Percentiles rank a stretch among this genome's conserved stretches.
These are phyloP conservation scores for Petrocephalus microphthalmus DNA, from an alignment of 2,113 vertebrate species.

Conservation along the genomic window DNA sequence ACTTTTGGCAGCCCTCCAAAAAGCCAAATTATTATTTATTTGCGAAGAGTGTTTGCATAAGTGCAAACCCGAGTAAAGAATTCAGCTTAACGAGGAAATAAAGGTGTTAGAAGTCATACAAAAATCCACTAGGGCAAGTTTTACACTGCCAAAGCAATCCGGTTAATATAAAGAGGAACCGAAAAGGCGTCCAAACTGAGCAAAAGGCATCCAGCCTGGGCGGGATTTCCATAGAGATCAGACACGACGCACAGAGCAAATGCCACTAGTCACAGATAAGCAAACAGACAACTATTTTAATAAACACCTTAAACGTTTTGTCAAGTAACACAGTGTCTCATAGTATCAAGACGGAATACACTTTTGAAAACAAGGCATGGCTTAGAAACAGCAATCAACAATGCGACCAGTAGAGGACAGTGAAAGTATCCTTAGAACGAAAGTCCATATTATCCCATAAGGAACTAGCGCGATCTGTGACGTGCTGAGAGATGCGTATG, in stretches of 20 bases:
- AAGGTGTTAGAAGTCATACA: neutral
- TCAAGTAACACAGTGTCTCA: neutral
- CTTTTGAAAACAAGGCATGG: neutral
- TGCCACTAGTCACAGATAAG: neutral
- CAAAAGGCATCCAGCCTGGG: neutral
- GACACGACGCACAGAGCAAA: neutral
- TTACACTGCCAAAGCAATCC: neutral
- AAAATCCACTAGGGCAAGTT: neutral
- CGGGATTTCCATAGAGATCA: neutral
- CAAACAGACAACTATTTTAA: neutral
- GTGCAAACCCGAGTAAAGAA: neutral
- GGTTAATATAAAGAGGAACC: neutral
- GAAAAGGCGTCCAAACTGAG: neutral
- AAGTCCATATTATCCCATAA: neutral
- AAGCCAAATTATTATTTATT: neutral
- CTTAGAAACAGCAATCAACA: neutral
- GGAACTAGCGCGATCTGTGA: neutral
- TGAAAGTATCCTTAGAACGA: neutral
- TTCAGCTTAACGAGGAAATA: neutral
- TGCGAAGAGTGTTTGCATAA: neutral
- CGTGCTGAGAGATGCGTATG: neutral
- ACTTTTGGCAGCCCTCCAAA: neutral
- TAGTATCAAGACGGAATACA: neutral
- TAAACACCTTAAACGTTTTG: neutral
- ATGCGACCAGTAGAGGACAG: neutral